These are phyloP conservation scores for Clinocottus analis DNA, from an alignment of 2,113 vertebrate genomes.

Conservation along the genomic window DNA sequence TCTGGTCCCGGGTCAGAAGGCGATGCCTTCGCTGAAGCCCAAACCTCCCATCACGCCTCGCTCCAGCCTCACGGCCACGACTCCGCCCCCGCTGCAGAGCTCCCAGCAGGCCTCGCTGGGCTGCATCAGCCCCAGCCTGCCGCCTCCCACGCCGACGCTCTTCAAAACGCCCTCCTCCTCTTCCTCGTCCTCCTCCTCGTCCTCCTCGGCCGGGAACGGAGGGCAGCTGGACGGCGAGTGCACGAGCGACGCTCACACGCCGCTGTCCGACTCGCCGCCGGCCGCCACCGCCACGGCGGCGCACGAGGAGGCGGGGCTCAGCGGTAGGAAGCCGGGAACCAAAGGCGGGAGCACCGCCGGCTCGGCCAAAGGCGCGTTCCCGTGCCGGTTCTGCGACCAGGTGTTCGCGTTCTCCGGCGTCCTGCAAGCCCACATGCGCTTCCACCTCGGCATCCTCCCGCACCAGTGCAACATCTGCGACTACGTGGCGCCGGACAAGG, in stretches of 20 bases:
- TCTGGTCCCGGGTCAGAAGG: slow-evolving; percentile 73
- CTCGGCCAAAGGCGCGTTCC: slow-evolving; percentile 88
- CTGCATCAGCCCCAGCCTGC: slow-evolving; percentile 92
- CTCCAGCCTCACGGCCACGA: slow-evolving; percentile 89
- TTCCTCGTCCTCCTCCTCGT: slow-evolving; percentile 64
- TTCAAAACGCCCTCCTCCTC: slow-evolving; percentile 85
- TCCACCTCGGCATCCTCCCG: slow-evolving; percentile 92
- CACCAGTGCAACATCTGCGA: slow-evolving; percentile 98
- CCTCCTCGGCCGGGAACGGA: slow-evolving; percentile 23
- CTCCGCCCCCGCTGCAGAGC: slow-evolving; percentile 90
- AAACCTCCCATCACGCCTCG: slow-evolving; percentile 92
- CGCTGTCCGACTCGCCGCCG: slow-evolving; percentile 81
- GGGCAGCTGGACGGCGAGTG: slow-evolving; percentile 85
- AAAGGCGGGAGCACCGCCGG: slow-evolving; percentile 77
- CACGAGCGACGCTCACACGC: slow-evolving; percentile 85
- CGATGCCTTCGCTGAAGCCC: slow-evolving; percentile 94
- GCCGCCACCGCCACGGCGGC: slow-evolving; percentile 55
- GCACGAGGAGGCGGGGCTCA: slow-evolving; percentile 86
- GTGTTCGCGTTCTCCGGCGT: slow-evolving; percentile 93
- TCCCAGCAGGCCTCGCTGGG: slow-evolving; percentile 95
- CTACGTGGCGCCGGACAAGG: slow-evolving; percentile 96
- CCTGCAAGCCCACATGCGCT: slow-evolving; percentile 94
- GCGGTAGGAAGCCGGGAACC: slow-evolving; percentile 81
- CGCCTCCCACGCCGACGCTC: slow-evolving; percentile 85
- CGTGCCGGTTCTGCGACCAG: slow-evolving; percentile 95